A percentile compares a stretch with the other conserved stretches of the same genome.
Evolutionary conservation across 1,140 invertebrate genomes (phyloP).

Genomic region (Drosophila asahinai): DNA sequence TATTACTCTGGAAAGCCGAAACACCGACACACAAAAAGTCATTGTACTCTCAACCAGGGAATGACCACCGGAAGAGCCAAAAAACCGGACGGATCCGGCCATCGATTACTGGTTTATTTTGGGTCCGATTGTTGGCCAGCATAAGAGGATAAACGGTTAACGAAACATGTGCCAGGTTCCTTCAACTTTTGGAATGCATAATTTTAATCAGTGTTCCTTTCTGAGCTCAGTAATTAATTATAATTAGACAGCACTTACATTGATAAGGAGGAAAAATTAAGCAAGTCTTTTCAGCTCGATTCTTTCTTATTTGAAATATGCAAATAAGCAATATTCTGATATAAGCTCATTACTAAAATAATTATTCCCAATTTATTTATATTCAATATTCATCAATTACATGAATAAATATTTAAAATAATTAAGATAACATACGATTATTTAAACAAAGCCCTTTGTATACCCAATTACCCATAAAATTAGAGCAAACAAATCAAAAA

Average conservation of each 20-base stretch:
- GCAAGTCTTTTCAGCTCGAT: background rate
- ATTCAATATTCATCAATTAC: background rate
- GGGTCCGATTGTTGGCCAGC: constrained; percentile 41
- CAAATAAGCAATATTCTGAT: too few relatives aligned
- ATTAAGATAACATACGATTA: background rate
- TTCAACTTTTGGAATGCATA: constrained; percentile 17
- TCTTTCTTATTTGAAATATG: background rate
- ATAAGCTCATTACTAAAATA: too few relatives aligned
- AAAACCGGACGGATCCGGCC: constrained; percentile 18
- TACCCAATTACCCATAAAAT: background rate
- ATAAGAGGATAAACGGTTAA: constrained; percentile 13
- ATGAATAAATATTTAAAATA: background rate
- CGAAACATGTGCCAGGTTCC: background rate
- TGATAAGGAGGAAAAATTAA: background rate
- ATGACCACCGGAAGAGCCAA: constrained; percentile 52
- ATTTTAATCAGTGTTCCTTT: background rate
- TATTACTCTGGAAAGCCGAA: constrained; percentile 6
- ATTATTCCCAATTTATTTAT: background rate
- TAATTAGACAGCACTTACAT: background rate
- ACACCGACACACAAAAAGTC: constrained; percentile 49
- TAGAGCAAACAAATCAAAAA: constrained; percentile 1
- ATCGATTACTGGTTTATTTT: constrained; percentile 11
- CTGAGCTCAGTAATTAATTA: background rate
- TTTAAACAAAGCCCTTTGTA: background rate
- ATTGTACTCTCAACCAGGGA: constrained; percentile 51